phyloP scores from a whole-genome alignment of 1,140 invertebrate genomes.

The Drosophila nigromelanica region DNA sequence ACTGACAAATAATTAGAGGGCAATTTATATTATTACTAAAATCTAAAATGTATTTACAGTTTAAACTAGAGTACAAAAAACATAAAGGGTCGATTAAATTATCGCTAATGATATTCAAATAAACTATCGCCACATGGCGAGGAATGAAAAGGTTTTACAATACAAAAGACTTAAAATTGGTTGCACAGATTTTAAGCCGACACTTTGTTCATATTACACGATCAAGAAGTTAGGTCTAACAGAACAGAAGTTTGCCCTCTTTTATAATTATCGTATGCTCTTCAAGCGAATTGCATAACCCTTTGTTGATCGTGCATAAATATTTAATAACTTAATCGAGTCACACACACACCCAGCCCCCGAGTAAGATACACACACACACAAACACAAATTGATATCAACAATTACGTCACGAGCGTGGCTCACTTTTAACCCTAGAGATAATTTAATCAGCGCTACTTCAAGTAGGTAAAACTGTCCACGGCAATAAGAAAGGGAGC shows the following conservation, averaged over 20 bases:
- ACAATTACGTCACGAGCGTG: constrained; percentile 64
- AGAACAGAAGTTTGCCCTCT: not conserved
- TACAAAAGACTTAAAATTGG: too few species aligned
- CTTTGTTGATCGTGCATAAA: constrained; percentile 21
- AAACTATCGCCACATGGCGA: too few species aligned
- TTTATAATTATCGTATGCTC: not conserved
- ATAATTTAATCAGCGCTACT: constrained; percentile 75
- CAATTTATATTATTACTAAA: too few species aligned
- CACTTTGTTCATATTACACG: not conserved
- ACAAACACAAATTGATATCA: constrained; percentile 8
- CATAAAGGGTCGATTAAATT: too few species aligned
- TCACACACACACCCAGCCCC: constrained; percentile 15
- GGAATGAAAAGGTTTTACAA: too few species aligned
- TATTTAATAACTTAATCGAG: constrained; percentile 38
- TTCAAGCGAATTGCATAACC: constrained; percentile 8
- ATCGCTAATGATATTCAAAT: too few species aligned
- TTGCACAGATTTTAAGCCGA: too few species aligned
- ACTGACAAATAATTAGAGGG: too few species aligned
- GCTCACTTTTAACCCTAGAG: constrained; percentile 62
- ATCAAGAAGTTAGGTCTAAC: not conserved
- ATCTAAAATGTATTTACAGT: too few species aligned
- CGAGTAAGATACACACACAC: not conserved
- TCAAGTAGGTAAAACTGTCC: constrained; percentile 65
- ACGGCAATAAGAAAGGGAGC: constrained; percentile 69
- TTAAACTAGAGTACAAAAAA: too few species aligned